Percentiles rank a stretch among this genome's conserved stretches.
Conservation (phyloP, 2,797 vertebrate genomes). For the Ceyx erithaca region DNA sequence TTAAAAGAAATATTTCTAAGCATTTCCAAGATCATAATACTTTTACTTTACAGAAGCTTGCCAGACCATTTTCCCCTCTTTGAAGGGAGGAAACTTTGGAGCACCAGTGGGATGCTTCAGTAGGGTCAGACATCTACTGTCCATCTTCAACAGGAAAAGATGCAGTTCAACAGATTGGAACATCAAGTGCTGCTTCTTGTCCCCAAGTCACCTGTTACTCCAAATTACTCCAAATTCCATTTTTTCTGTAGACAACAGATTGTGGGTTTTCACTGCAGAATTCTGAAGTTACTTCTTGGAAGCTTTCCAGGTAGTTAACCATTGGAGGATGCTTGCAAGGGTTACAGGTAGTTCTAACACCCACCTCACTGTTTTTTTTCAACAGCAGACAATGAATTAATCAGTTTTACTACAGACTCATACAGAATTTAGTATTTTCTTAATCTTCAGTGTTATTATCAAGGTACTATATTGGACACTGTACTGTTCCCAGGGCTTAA, state of each 20-base stretch:
- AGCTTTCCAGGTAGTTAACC: not conserved
- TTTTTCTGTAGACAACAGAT: not conserved
- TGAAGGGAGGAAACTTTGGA: not conserved
- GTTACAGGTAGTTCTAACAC: not conserved
- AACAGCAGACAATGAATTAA: not conserved
- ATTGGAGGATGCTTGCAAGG: not conserved
- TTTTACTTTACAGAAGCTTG: too few relatives aligned
- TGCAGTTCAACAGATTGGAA: not conserved
- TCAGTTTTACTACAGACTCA: not conserved
- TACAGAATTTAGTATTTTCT: not conserved
- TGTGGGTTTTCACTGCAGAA: not conserved
- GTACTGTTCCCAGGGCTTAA: not conserved
- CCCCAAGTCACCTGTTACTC: not conserved
- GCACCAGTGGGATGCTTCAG: not conserved
- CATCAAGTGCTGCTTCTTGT: not conserved
- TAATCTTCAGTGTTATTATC: not conserved
- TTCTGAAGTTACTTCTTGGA: not conserved
- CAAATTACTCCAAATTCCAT: not conserved
- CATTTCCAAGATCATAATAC: too few relatives aligned
- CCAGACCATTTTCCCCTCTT: too few relatives aligned
- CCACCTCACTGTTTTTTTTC: not conserved
- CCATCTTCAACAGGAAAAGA: not conserved
- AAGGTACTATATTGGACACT: not conserved
- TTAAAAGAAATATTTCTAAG: too few relatives aligned
- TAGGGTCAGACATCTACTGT: not conserved